Conservation (phyloP, 2,888 invertebrate genomes). For the Sipunculus nudus region DNA sequence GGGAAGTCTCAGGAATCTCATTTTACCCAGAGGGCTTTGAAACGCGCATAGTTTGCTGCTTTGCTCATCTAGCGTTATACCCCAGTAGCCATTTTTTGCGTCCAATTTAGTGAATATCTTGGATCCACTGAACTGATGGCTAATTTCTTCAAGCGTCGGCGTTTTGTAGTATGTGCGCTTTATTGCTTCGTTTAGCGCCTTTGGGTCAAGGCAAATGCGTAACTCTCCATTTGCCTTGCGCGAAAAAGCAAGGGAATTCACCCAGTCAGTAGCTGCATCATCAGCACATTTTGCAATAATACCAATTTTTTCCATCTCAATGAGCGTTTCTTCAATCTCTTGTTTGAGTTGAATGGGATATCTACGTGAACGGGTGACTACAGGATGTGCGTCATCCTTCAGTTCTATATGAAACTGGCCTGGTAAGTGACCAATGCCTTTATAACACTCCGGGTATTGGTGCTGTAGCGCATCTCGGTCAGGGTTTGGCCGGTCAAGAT, state of each 20-base stretch:
- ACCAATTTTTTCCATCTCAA: slow-evolving; percentile 11
- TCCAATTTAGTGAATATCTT: slow-evolving; percentile 24
- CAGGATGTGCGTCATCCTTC: too few relatives aligned
- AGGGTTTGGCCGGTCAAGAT: too few relatives aligned
- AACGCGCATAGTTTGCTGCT: slow-evolving; percentile 13
- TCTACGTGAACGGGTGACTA: too few relatives aligned
- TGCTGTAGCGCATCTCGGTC: too few relatives aligned
- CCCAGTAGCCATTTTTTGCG: slow-evolving; percentile 33
- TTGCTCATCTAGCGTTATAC: slow-evolving; percentile 11
- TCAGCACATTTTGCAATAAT: slow-evolving; percentile 7
- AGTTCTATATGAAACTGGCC: too few relatives aligned
- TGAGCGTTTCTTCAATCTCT: slow-evolving; percentile 8
- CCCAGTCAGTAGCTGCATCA: slow-evolving; percentile 21
- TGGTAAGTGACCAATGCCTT: too few relatives aligned
- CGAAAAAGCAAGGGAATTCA: slow-evolving; percentile 9
- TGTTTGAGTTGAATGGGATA: slow-evolving; percentile 8
- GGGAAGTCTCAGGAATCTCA: slow-evolving; percentile 3
- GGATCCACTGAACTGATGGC: slow-evolving; percentile 16
- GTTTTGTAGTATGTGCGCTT: slow-evolving; percentile 17
- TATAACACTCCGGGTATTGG: too few relatives aligned
- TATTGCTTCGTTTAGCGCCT: slow-evolving; percentile 15
- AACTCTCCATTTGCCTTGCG: slow-evolving; percentile 15
- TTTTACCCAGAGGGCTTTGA: slow-evolving; percentile 6
- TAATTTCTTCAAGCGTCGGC: slow-evolving; percentile 28
- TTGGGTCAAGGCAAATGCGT: slow-evolving; percentile 26